Base-by-base conservation (phyloP, 92 coral and sea anemone species). In the Palythoa grandis region DNA sequence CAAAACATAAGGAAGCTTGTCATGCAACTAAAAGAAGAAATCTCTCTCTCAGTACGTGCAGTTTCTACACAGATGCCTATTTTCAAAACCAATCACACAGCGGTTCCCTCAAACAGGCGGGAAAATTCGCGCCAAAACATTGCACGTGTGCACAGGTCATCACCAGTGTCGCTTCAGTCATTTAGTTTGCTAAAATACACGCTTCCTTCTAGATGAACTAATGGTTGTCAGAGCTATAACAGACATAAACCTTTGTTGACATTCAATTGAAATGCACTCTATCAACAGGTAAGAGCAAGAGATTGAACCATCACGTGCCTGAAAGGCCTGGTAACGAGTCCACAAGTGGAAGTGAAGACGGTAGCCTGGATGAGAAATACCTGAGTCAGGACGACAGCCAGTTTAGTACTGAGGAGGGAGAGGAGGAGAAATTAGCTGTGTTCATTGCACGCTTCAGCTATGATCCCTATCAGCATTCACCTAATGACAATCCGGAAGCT, bases 381-480 rank as follows among this genome's bases (percentile, higher is more conserved):
- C 88, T 90, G 11, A 87, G 50, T 70, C 77, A 39, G 88, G 88
- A 84, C 52, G 77, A 77, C 52, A 68, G 48, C 3, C 65, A 52
- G 50, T 56, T 12, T 63, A 82, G 68, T 15, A 57, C 76, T 4
- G 61, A 80, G 15, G 88, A 68, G 37, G 80, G 38, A 35, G 93
- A 78, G 68, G 92, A 87, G 61, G 99, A 96, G 82, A 95, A 93
- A 67, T 91, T 96, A 50, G 92, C 98, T 0, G 98, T 96, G 76
- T 96, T 82, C 72, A 92, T 96, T 43, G 99, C 99, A 10, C 91
- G 98, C 47, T 96, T 93, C 88, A 96, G 96, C 86, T 96, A 96
- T 52, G 99, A 96, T 75, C 99, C 99, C 14, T 63, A 76, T 29
- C 94, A 93, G 57, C 95, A 96, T 83, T 96, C 99, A 8, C 99